Evolutionary conservation across 2,113 vertebrate species (phyloP), one percentile per base, ranked within the genome.

Genomic region (Austrofundulus limnaeus): DNA sequence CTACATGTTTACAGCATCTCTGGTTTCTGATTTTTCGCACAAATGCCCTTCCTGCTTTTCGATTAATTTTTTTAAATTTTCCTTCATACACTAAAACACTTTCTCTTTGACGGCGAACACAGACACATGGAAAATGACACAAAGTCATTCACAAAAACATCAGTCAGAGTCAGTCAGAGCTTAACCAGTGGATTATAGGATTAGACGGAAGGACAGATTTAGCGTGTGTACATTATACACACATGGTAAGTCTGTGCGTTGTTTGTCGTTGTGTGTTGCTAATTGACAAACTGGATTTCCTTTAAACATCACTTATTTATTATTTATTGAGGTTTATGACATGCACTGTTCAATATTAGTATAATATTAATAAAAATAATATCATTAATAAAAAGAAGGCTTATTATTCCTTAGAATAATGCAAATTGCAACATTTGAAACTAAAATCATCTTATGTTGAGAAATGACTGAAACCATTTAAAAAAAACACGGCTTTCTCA

Each of bases 171-270:
- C 81, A 62, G 66, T 80, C 61, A 47, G 61, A 53, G 70, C 57
- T 86, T 78, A 86, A 67, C 69, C 46, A 17, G 31, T 76, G 82
- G 82, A 86, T 90, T 90, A 88, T 70, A 12, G 53, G 88, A 84
- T 88, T 87, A 86, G 55, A 70, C 65, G 51, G 61, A 14, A 54
- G 66, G 67, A 51, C 77, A 80, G 80, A 82, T 85, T 81, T 75
- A 58, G 57, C 24, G 53, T 31, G 64, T 56, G 21, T 60, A 63
- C 59, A 70, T n/a, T 11, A 37, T 60, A 21, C 20, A 43, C 34
- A 59, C 60, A 47, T 53, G 42, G 51, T 12, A 7, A 20, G 17
- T 52, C 9, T 57, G 28, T 42, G 21, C 39, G 19, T 13, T 47
- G 28, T 46, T 11, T 5, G 16, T 50, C 61, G 54, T 47, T 59